Percentiles rank a stretch among this genome's conserved stretches.
phyloP scores from a whole-genome alignment of 64 coral and sea anemone genomes.

The Stichodactyla mertensii region DNA sequence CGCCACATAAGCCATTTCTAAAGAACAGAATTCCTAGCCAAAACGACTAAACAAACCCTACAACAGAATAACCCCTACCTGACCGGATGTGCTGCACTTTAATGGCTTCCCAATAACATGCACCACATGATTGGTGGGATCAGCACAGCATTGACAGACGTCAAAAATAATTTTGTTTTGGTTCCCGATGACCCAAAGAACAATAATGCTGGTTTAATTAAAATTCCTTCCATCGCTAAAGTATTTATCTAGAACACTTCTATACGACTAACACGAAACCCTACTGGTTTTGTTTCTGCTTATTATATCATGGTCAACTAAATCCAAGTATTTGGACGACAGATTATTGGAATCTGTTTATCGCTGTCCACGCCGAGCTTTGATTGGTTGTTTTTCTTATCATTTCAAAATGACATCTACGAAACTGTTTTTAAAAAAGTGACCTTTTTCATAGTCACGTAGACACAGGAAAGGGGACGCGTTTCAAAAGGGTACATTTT shows the following conservation, averaged over 20 bases:
- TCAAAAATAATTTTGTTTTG: neutral
- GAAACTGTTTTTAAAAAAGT: neutral
- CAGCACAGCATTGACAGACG: neutral
- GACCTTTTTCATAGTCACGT: neutral
- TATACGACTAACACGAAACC: neutral
- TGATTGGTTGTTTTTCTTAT: neutral
- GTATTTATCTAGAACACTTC: neutral
- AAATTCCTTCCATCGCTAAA: neutral
- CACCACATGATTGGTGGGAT: neutral
- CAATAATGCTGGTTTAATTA: neutral
- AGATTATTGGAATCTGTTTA: slow-evolving; percentile 7
- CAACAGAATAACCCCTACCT: neutral
- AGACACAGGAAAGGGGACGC: neutral
- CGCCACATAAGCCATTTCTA: slow-evolving; percentile 16
- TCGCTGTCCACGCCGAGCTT: neutral
- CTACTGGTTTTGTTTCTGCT: neutral
- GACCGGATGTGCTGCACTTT: neutral
- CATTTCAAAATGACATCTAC: neutral
- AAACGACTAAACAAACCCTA: neutral
- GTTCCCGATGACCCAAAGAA: neutral
- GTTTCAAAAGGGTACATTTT: neutral
- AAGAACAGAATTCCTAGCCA: slow-evolving; percentile 11
- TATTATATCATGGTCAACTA: neutral
- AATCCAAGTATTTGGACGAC: neutral
- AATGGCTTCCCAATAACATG: neutral